Evolutionary conservation across 2,113 vertebrate genomes (phyloP), one percentile per base, ranked within the genome.

Genomic region (Equus przewalskii): DNA sequence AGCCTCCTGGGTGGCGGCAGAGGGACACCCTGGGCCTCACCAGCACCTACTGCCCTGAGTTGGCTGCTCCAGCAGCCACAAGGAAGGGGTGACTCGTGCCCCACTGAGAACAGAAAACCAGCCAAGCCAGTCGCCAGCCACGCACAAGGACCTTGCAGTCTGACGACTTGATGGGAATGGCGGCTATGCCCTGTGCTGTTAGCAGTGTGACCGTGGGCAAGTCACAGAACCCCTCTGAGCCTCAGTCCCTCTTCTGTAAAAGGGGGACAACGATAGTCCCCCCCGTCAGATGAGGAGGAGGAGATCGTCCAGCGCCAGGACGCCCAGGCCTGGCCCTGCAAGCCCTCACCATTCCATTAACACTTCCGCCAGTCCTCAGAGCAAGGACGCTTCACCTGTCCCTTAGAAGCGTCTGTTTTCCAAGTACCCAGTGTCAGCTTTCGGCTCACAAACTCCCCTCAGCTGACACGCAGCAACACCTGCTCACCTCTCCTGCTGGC

Each of bases 61-160:
- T 49, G 67, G 22, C n/a, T 14, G 22, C 41, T 56, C 56, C 54
- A 21, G 21, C 18, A 28, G 33, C 83, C 58, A 14, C 22, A 19
- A 15, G 6, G 69, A 56, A 14, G 16, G 49, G n/a, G 54, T 81
- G n/a, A 49, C n/a, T 33, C 1, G 1, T n/a, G 28, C 1, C 67
- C 19, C 69, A n/a, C 26, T 22, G 15, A 92, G 85, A 58, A 60
- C 24, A 82, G 91, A 87, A n/a, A 83, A 49, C 16, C 62, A 44
- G 62, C 33, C 19, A 28, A 60, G 33, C 21, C n/a, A 24, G 26
- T 24, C 33, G n/a, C 73, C 28, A n/a, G 60, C 51, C 33, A 13
- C 0, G 1, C 0, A 5, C 0, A 3, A 36, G 51, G 88, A 7
- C 64, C 44, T 22, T 18, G 62, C 18, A 44, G 24, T 12, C 75